Evolutionary conservation across 2,888 invertebrate species (phyloP).

Genomic region (Encarsia formosa): DNA sequence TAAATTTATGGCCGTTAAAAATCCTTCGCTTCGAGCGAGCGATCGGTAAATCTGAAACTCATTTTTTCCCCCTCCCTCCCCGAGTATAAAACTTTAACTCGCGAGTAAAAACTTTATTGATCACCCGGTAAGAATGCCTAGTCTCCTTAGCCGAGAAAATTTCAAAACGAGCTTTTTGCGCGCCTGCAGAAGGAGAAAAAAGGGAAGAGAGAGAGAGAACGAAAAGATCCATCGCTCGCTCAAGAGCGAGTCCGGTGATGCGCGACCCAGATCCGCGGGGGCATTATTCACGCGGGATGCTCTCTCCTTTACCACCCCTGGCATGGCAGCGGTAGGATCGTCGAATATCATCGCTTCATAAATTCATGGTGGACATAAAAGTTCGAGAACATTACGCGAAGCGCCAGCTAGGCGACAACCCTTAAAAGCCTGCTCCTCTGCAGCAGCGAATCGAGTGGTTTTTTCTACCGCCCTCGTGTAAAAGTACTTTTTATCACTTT

Average conservation of each 20-base stretch:
- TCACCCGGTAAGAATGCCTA: no score
- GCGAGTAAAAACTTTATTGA: no score
- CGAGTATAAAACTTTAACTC: no score
- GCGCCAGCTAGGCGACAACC: constrained; percentile 24
- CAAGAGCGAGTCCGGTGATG: constrained; percentile 7
- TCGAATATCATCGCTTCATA: constrained; percentile 23
- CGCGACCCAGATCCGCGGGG: constrained; percentile 23
- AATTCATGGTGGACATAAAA: constrained; percentile 24
- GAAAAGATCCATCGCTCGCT: not conserved
- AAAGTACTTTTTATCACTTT: not conserved
- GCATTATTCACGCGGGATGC: constrained; percentile 24
- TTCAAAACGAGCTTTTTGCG: no score
- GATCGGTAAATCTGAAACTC: no score
- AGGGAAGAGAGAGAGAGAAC: not conserved
- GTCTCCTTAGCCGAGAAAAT: no score
- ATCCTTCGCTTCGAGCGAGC: no score
- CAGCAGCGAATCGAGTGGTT: not conserved
- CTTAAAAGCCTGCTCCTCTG: constrained; percentile 18
- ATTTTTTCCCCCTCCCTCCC: no score
- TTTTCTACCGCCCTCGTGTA: not conserved
- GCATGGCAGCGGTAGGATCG: constrained; percentile 1
- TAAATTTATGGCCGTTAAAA: no score
- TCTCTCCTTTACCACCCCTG: not conserved
- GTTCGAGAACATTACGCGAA: constrained; percentile 20
- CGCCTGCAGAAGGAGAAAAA: not conserved